phyloP scores from a whole-genome alignment of 2,113 vertebrate species.

The Pollimyrus isidori region DNA sequence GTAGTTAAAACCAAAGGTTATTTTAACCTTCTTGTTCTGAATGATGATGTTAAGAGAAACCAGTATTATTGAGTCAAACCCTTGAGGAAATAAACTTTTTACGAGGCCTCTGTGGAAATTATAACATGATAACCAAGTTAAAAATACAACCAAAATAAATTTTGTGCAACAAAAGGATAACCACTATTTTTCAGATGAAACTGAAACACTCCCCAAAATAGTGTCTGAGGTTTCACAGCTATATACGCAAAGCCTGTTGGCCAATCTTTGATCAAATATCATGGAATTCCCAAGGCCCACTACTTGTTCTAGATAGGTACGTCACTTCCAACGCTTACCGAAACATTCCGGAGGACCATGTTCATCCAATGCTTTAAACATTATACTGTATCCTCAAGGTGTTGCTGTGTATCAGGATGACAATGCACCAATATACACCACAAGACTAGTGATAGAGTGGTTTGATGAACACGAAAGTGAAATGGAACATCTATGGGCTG shows the following conservation, averaged over 20 bases:
- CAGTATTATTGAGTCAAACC: not conserved
- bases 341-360: not conserved
- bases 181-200: not conserved
- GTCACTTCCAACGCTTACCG: not conserved
- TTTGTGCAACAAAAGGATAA: not conserved
- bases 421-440: not conserved
- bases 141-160: not conserved
- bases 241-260: too few species aligned
- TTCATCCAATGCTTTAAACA: not conserved
- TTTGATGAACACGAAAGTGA: too few species aligned
- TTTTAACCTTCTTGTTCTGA: constrained; percentile 70
- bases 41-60: constrained; percentile 36
- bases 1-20: constrained; percentile 71
- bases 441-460: not conserved
- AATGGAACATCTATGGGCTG: not conserved
- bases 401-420: not conserved
- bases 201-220: not conserved
- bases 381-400: not conserved
- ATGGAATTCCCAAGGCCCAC: not conserved
- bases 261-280: not conserved
- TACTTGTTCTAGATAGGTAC: not conserved
- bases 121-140: not conserved
- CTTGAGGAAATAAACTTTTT: not conserved
- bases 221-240: not conserved
- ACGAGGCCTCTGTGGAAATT: not conserved